Percentiles rank a stretch among this genome's conserved stretches.
Conservation (phyloP, 2,113 vertebrate genomes). For the Protomyctophum bolini region DNA sequence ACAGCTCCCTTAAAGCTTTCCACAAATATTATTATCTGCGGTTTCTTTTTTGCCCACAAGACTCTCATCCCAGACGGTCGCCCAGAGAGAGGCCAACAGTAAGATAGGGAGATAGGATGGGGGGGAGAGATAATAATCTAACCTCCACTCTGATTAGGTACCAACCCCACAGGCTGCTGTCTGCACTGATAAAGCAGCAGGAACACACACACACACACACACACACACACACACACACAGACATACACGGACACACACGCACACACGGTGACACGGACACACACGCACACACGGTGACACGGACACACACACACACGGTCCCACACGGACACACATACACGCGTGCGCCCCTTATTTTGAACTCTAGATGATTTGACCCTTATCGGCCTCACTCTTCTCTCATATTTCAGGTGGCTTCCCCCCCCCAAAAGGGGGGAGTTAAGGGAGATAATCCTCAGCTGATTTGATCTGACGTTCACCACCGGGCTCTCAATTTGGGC, state of each 20-base stretch:
- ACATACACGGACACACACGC: not conserved
- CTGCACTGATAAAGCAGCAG: conserved; percentile 56
- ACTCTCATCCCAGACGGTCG: conserved; percentile 11
- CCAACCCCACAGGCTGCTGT: conserved; percentile 63
- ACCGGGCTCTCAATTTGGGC: too few relatives aligned
- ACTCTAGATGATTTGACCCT: too few relatives aligned
- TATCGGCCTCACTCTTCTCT: too few relatives aligned
- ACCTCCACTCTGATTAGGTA: conserved; percentile 67
- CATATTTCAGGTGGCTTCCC: too few relatives aligned
- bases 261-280: too few relatives aligned
- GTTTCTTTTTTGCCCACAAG: conserved; percentile 1
- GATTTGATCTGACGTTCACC: too few relatives aligned
- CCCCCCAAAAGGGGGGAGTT: too few relatives aligned
- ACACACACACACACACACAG: conserved; percentile 22
- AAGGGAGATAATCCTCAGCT: too few relatives aligned
- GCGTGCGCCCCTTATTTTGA: too few relatives aligned
- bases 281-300: too few relatives aligned
- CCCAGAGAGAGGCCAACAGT: conserved; percentile 29
- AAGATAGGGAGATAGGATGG: conserved; percentile 40
- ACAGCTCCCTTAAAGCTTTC: conserved; percentile 16
- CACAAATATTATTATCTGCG: conserved; percentile 38
- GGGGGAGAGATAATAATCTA: conserved; percentile 59
- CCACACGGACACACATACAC: conserved; percentile 37
- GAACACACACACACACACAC: conserved; percentile 21
- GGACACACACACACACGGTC: too few relatives aligned